phyloP scores from a whole-genome alignment of 2,888 invertebrate species.

The Lepidonotus clava region DNA sequence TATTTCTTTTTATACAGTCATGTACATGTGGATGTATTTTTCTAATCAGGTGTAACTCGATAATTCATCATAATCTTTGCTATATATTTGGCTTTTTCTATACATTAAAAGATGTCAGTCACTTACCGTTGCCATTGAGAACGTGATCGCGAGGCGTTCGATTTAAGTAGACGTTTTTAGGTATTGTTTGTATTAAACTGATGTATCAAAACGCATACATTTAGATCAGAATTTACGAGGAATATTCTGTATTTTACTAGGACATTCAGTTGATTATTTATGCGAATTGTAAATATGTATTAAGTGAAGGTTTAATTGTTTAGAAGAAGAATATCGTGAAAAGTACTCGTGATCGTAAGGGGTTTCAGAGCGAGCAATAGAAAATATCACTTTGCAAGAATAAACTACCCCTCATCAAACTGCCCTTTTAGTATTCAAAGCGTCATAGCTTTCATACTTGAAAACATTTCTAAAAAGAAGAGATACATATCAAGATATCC shows the following conservation, averaged over 20 bases:
- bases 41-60: background rate
- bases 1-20: background rate
- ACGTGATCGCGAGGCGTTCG: background rate
- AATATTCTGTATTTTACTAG: no score
- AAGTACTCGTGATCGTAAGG: no score
- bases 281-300: no score
- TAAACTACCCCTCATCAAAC: no score
- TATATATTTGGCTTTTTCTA: conserved; percentile 23
- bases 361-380: no score
- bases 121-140: background rate
- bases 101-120: background rate
- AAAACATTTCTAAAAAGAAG: background rate
- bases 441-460: conserved; percentile 16
- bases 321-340: no score
- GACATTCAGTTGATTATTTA: no score
- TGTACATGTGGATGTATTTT: background rate
- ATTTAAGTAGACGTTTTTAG: background rate
- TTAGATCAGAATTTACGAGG: no score
- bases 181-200: no score
- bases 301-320: no score
- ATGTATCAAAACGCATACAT: no score
- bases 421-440: background rate
- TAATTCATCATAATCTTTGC: background rate
- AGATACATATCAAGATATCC: background rate
- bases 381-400: no score